Evolutionary conservation across 2,113 vertebrate species (phyloP), one percentile per base, ranked within the genome.

Genomic region (Bubo blakistoni): DNA sequence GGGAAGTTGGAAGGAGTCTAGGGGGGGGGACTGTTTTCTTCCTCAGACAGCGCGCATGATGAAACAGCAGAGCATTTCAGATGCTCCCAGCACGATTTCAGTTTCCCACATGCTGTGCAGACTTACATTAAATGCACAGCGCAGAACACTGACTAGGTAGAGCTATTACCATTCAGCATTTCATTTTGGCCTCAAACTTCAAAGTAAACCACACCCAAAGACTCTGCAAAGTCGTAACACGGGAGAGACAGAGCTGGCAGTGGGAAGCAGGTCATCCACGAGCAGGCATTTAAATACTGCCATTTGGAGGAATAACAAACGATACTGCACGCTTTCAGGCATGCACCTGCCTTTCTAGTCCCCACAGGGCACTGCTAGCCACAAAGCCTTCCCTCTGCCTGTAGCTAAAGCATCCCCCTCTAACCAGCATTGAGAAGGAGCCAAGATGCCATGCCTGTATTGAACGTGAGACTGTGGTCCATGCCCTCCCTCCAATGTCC

Each of bases 181-280:
- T 70, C 57, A 49, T 57, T 96, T 95, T 79, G 91, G 47, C 65
- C 65, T 72, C 69, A 76, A 89, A 86, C 92, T 92, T 96, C 92
- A 96, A 93, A 96, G 86, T 10, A 40, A 92, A 82, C 80, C 17
- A 0, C 91, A 72, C 80, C 90, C 72, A 73, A 93, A 84, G 86
- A 46, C 49, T 81, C 65, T 52, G 47, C 16, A 16, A 74, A 90
- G 76, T 46, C 1, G 0, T 66, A 86, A 90, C 13, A 40, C 0
- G 0, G 40, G 46, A 81, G 62, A 86, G 52, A 74, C 0, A 0
- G 42, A 92, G 61, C 55, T 13, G 3, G 65, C 76, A 67, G 72
- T 1, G 30, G 44, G 80, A 93, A 88, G 72, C 55, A 81, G 55
- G 47, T 79, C 69, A 76, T 57, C 25, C 38, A 86, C 1, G 1